These are phyloP conservation scores for Erebia epiphron DNA, from an alignment of 2,888 invertebrate species.

Conservation along the genomic window DNA sequence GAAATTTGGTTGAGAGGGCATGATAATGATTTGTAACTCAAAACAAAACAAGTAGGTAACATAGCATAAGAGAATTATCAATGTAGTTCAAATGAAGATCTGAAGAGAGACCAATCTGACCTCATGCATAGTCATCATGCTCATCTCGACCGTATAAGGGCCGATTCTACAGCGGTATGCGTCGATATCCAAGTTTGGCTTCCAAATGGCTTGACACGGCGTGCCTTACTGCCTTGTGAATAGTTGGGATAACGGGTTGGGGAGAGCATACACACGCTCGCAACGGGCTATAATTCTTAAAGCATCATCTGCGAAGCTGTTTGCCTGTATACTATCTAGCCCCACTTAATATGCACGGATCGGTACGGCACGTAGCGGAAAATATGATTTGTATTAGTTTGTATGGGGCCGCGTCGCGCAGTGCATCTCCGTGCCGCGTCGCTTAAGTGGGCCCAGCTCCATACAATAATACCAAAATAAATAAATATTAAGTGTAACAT, in stretches of 20 bases:
- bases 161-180: constrained; percentile 32
- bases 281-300: too few relatives aligned
- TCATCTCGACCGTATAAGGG: constrained; percentile 45
- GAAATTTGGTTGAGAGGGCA: background rate
- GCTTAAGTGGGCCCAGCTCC: too few relatives aligned
- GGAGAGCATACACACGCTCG: constrained; percentile 33
- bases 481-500: too few relatives aligned
- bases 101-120: constrained; percentile 40
- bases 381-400: too few relatives aligned
- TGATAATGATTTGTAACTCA: background rate
- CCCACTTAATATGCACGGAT: too few relatives aligned
- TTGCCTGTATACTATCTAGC: too few relatives aligned
- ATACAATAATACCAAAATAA: too few relatives aligned
- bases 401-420: too few relatives aligned
- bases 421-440: too few relatives aligned
- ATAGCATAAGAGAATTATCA: constrained; percentile 37
- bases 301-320: too few relatives aligned
- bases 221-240: constrained; percentile 30
- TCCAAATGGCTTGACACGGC: constrained; percentile 12
- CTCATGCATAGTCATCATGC: constrained; percentile 44
- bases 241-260: constrained; percentile 23
- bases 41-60: constrained; percentile 7
- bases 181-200: constrained; percentile 38
- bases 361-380: too few relatives aligned
- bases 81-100: constrained; percentile 42